Evolutionary conservation across 2,113 vertebrate species (phyloP).

Genomic region (Zosterops hypoxanthus): DNA sequence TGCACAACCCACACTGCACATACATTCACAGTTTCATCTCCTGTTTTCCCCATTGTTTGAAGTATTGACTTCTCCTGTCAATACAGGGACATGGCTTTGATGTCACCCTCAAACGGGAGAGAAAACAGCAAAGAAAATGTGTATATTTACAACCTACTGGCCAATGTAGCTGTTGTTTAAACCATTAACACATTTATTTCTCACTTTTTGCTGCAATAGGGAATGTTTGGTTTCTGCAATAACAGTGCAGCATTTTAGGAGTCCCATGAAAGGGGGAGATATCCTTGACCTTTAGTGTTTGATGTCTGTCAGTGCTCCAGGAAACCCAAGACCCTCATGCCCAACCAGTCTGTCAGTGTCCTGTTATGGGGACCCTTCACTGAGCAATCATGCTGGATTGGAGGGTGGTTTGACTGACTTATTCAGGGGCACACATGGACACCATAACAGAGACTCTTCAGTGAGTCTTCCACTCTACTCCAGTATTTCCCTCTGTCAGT

Average conservation of each 20-base stretch:
- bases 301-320: neutral
- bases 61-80: neutral
- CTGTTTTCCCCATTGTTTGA: neutral
- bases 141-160: neutral
- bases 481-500: neutral
- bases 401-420: neutral
- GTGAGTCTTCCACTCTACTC: neutral
- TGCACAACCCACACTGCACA: neutral
- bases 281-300: neutral
- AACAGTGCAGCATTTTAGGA: neutral
- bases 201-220: neutral
- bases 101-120: neutral
- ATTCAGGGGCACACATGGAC: accelerated
- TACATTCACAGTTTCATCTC: neutral
- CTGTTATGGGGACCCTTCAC: neutral
- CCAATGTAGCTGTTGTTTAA: neutral
- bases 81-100: neutral
- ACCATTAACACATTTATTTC: neutral
- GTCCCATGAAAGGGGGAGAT: neutral
- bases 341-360: neutral
- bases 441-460: accelerated
- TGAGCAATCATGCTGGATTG: neutral
- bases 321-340: neutral
- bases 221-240: neutral
- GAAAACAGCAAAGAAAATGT: neutral